Conservation (phyloP, 2,113 vertebrate genomes). For the Phoxinus phoxinus region DNA sequence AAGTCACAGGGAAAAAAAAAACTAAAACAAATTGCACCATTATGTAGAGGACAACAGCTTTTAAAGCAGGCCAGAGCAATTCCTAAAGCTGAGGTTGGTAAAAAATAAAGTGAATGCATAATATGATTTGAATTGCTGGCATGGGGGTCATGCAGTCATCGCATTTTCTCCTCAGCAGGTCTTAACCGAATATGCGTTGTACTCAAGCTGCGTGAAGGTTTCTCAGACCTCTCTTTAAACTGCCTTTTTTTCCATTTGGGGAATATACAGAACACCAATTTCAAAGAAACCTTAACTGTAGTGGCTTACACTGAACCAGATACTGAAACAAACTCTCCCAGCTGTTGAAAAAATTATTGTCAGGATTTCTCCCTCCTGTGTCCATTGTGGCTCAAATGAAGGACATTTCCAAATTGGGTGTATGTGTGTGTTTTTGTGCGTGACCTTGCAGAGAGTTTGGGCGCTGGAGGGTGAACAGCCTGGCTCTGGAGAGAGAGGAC, state of each 20-base stretch:
- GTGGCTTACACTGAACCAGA: not conserved
- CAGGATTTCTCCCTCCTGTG: constrained; percentile 19
- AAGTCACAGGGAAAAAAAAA: constrained; percentile 12
- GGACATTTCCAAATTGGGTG: constrained; percentile 44
- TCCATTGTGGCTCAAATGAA: constrained; percentile 45
- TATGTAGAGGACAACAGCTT: constrained; percentile 66
- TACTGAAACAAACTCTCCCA: constrained; percentile 38
- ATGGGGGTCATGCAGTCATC: constrained; percentile 58
- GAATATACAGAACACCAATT: constrained; percentile 21
- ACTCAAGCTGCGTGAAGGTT: constrained; percentile 53
- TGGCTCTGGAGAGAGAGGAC: constrained; percentile 81
- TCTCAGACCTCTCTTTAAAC: constrained; percentile 30
- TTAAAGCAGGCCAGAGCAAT: constrained; percentile 60
- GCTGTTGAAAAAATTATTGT: constrained; percentile 1
- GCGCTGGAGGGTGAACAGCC: constrained; percentile 85
- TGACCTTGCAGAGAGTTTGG: constrained; percentile 82
- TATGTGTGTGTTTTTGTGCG: constrained; percentile 59
- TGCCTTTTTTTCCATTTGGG: not conserved
- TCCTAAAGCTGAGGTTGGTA: constrained; percentile 56
- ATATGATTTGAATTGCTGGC: constrained; percentile 57
- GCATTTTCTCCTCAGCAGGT: constrained; percentile 57
- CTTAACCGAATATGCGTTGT: constrained; percentile 54
- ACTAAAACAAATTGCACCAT: constrained; percentile 66
- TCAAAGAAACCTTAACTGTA: constrained; percentile 9
- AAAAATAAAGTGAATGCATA: constrained; percentile 45